Evolutionary conservation across 1,140 invertebrate species (phyloP).

Genomic region (Bombus haemorrhoidalis): DNA sequence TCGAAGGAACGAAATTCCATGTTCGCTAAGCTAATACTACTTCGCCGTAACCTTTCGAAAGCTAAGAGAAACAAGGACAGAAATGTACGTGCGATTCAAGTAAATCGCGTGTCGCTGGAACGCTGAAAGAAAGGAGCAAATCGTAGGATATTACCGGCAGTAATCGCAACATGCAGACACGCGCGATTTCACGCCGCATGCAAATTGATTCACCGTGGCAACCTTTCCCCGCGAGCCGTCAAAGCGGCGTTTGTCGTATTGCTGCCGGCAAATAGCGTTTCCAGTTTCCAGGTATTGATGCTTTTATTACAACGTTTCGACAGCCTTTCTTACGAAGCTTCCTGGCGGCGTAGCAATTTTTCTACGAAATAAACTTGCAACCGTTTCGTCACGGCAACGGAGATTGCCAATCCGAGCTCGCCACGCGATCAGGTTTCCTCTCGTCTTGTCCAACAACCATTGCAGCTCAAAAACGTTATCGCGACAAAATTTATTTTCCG

Average conservation of each 20-base stretch:
- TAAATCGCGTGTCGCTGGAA: not conserved
- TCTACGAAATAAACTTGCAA: slow-evolving; percentile 47
- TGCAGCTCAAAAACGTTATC: not conserved
- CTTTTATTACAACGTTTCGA: slow-evolving; percentile 48
- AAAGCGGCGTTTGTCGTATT: not conserved
- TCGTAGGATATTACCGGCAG: not conserved
- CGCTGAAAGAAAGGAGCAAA: not conserved
- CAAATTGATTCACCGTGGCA: not conserved
- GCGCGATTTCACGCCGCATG: slow-evolving; percentile 1
- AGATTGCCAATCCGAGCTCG: slow-evolving; percentile 50
- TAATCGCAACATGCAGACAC: slow-evolving; percentile 3
- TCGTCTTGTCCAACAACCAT: not conserved
- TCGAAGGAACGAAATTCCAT: no score
- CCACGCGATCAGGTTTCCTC: not conserved
- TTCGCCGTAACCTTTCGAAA: no score
- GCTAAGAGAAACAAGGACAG: no score
- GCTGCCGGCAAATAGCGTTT: not conserved
- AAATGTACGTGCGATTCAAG: not conserved
- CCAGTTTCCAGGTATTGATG: not conserved
- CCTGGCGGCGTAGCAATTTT: slow-evolving; percentile 25
- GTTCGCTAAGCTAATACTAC: no score
- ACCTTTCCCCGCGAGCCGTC: not conserved
- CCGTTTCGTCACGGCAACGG: slow-evolving; percentile 30
- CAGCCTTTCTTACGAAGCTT: slow-evolving; percentile 19
- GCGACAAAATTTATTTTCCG: slow-evolving; percentile 20